phyloP scores from a whole-genome alignment of 2,888 invertebrate genomes.

The Lasioglossum oenotherae region DNA sequence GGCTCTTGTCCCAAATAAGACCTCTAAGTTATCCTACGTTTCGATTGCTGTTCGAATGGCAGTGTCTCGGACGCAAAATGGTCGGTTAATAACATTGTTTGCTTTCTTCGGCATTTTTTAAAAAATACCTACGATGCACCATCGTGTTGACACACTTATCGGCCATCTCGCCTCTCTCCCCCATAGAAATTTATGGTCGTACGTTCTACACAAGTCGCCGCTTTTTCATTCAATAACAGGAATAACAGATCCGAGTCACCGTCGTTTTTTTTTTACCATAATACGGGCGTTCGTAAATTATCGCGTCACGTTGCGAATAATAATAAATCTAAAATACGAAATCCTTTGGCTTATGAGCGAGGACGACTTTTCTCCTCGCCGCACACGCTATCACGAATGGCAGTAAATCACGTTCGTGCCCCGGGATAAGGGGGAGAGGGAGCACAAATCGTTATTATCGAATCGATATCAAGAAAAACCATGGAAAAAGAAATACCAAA shows the following conservation, averaged over 20 bases:
- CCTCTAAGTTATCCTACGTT: constrained; percentile 33
- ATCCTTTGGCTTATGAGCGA: not conserved
- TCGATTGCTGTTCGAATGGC: constrained; percentile 58
- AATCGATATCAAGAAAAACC: constrained; percentile 27
- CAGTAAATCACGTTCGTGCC: constrained; percentile 60
- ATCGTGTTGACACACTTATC: not conserved
- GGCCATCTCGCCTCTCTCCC: not conserved
- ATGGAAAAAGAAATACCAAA: constrained; percentile 29
- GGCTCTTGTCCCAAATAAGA: constrained; percentile 52
- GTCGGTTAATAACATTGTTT: constrained; percentile 28
- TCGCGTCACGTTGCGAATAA: constrained; percentile 2
- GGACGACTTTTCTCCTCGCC: constrained; percentile 20
- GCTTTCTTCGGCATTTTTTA: not conserved
- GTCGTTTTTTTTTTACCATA: not conserved
- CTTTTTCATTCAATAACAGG: not conserved
- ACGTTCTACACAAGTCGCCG: not conserved
- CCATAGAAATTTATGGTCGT: not conserved
- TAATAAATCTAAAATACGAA: constrained; percentile 11
- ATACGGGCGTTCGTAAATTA: not conserved
- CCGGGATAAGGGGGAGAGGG: not conserved
- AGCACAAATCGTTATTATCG: constrained; percentile 38
- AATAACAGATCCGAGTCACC: not conserved
- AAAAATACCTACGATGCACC: constrained; percentile 18
- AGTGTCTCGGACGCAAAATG: constrained; percentile 62
- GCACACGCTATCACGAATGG: constrained; percentile 58